Base-by-base conservation (phyloP, 2,113 vertebrate species). In the Leucopsar rothschildi region DNA sequence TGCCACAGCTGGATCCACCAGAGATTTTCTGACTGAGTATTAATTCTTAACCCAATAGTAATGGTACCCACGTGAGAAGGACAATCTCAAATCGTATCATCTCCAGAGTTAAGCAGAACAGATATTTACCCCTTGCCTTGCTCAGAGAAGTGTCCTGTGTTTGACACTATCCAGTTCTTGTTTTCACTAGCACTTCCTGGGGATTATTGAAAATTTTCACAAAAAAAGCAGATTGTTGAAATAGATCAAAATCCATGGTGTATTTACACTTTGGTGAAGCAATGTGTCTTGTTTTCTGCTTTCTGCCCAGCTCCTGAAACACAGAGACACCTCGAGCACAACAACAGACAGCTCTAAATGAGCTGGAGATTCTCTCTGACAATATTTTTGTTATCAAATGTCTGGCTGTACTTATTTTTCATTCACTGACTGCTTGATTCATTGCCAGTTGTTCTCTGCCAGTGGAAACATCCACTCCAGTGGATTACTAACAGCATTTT, bases 351-450 rank as follows among this genome's bases (percentile, higher is more conserved):
- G 45, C 60, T 88, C 50, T 73, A 81, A 94, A 90, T 56, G 64
- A 91, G 56, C 79, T 8, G 13, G 52, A 92, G 68, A 75, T 56
- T 68, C 86, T 82, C 66, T 68, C 72, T 88, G 88, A 92, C 90
- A 94, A 81, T 93, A 75, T 77, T 95, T 96, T 83, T 88, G 49
- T 86, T 92, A 82, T 75, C 95, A 96, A 64, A 88, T 8, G 6
- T 33, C 76, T 94, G 90, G 15, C 28, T 91, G 52, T 50, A 29
- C 47, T 90, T 87, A 70, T 90, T 96, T 94, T 86, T 92, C 85
- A 71, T 82, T 77, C 85, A 66, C 64, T 81, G 85, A 59, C 71
- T 88, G 29, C 49, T 81, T 95, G 92, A 86, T 88, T 90, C 88
- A 60, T 63, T 90, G 94, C 84, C 93, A 87, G 49, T 1, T 0